Base-by-base conservation (phyloP, 2,797 vertebrate genomes). In the Kryptopterus vitreolus region DNA sequence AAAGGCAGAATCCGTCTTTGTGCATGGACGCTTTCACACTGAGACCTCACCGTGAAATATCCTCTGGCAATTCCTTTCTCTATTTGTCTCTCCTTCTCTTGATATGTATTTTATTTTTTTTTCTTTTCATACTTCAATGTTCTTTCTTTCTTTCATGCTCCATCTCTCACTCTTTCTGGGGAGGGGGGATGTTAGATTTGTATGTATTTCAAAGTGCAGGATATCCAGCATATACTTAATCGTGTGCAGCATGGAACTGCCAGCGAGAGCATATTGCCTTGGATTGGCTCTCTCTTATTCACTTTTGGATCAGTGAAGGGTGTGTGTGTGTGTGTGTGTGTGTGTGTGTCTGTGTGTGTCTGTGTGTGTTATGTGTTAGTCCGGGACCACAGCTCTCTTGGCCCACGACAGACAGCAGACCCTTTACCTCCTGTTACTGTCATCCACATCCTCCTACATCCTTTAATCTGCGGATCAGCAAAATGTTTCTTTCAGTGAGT, bases 191-290 rank as follows among this genome's bases (percentile, higher is more conserved):
- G n/a, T n/a, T 20, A n/a, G 4, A 8, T 55, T 35, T 15, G 50
- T 53, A 48, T 53, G 68, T 6, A 22, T 71, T 18, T 71, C 16
- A 61, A 53, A 73, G n/a, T 38, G 52, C 61, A 24, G 22, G 35
- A 61, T 53, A 80, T 69, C 57, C 66, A 82, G 80, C 63, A 15
- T 68, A 82, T 69, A 76, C 80, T 85, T 78, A 78, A 71, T 29
- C 68, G 81, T 87, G 75, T 82, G 81, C 84, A 62, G 76, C 78
- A 82, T 84, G 84, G 82, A 81, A 79, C 82, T 91, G 91, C 92
- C 92, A 92, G 83, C 66, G 83, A 80, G 86, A 91, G 84, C 91
- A 92, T 92, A 93, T 93, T 92, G 91, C 86, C 85, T 69, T 75
- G 71, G 74, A 88, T 86, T 90, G 92, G 89, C 90, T 87, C 61